Evolutionary conservation across 2,113 vertebrate species (phyloP).

Genomic region (Tylochromis polylepis): DNA sequence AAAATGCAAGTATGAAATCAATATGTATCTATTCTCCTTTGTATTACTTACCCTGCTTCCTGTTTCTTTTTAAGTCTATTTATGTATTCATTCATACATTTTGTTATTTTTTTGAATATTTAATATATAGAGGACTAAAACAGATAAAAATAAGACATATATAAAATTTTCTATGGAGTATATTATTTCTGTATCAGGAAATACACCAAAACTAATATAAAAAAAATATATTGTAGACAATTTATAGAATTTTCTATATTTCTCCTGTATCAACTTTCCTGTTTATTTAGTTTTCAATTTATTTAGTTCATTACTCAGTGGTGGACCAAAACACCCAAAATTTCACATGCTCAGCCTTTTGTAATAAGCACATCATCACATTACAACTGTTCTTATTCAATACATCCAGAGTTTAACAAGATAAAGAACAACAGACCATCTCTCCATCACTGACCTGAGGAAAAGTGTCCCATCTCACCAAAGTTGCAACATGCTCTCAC

Average conservation of each 20-base stretch:
- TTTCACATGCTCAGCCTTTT: background rate
- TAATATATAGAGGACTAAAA: background rate
- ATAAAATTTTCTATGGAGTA: too few relatives aligned
- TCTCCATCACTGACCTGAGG: constrained; percentile 43
- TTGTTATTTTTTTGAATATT: background rate
- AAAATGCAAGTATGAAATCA: background rate
- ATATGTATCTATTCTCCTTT: background rate
- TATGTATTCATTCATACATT: background rate
- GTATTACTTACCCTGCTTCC: background rate
- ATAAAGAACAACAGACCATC: background rate
- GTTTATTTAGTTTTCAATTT: background rate
- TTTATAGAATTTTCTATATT: background rate
- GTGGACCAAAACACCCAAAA: background rate
- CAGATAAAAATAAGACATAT: background rate
- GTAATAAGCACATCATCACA: background rate
- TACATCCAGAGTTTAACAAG: background rate
- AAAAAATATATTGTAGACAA: background rate
- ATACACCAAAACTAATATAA: background rate
- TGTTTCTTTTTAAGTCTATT: background rate
- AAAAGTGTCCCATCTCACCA: background rate
- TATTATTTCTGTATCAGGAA: too few relatives aligned
- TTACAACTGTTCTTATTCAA: background rate
- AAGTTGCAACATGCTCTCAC: background rate
- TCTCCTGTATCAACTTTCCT: background rate
- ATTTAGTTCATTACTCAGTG: background rate